A percentile compares a stretch with the other conserved stretches of the same genome.
phyloP scores from a whole-genome alignment of 2,113 vertebrate species.

The Atlantisia rogersi region DNA sequence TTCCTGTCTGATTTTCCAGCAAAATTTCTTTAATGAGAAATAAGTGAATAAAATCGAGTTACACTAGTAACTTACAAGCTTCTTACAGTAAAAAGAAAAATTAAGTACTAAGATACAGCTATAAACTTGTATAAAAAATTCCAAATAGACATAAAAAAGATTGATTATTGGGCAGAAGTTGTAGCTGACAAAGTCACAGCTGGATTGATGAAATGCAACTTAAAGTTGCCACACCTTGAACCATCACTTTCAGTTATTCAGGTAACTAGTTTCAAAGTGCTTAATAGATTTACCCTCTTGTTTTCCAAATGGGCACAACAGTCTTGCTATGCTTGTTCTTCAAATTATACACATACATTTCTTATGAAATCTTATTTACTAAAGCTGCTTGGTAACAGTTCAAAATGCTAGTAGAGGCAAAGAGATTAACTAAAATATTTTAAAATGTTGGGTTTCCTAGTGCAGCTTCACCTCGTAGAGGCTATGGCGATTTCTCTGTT shows the following conservation, averaged over 20 bases:
- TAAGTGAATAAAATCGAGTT: not conserved
- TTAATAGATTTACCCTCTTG: not conserved
- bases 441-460: not conserved
- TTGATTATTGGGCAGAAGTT: not conserved
- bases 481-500: not conserved
- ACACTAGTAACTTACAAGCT: not conserved
- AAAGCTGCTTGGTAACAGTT: not conserved
- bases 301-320: not conserved
- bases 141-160: not conserved
- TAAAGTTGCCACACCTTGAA: not conserved
- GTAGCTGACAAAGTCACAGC: not conserved
- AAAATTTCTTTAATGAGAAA: not conserved
- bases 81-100: not conserved
- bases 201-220: not conserved
- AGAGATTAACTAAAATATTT: not conserved
- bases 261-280: not conserved
- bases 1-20: not conserved
- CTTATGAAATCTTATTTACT: not conserved
- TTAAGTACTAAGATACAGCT: not conserved
- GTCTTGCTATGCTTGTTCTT: not conserved
- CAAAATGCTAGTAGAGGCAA: not conserved
- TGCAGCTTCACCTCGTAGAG: not conserved
- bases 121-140: not conserved
- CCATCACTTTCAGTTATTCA: not conserved
- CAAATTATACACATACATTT: not conserved